These are phyloP conservation scores for Ophonus ardosiacus DNA, from an alignment of 2,888 invertebrate genomes.

Conservation along the genomic window DNA sequence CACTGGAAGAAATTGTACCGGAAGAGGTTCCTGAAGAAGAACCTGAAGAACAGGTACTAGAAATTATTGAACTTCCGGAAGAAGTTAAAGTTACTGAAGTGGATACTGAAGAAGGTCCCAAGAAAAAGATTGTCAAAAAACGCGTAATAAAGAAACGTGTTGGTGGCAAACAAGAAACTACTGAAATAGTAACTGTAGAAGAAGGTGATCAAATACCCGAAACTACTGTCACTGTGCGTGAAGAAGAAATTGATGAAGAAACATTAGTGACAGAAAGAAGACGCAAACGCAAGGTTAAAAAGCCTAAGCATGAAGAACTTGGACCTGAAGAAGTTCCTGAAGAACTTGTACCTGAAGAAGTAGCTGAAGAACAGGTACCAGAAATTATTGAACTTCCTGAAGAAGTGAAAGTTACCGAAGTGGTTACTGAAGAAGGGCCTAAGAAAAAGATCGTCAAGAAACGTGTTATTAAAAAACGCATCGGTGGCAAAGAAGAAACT, in stretches of 20 bases:
- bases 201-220: constrained; percentile 75
- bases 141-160: constrained; percentile 71
- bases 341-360: too few species aligned
- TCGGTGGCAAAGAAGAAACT: constrained; percentile 68
- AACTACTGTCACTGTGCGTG: constrained; percentile 70
- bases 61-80: constrained; percentile 70
- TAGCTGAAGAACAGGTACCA: constrained; percentile 66
- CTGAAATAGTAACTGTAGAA: constrained; percentile 75
- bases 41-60: constrained; percentile 68
- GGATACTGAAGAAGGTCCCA: constrained; percentile 67
- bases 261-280: constrained; percentile 48
- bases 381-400: constrained; percentile 67
- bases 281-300: neutral
- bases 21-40: constrained; percentile 64
- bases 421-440: constrained; percentile 67
- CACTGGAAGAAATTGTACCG: constrained; percentile 41
- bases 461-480: constrained; percentile 69
- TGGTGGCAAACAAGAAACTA: constrained; percentile 72
- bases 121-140: constrained; percentile 67
- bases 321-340: constrained; percentile 60
- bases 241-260: constrained; percentile 68
- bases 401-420: constrained; percentile 68
- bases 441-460: constrained; percentile 69
- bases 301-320: constrained; percentile 67
- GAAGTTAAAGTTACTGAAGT: constrained; percentile 69